Evolutionary conservation across 2,113 vertebrate genomes (phyloP).

Genomic region (Alosa alosa): DNA sequence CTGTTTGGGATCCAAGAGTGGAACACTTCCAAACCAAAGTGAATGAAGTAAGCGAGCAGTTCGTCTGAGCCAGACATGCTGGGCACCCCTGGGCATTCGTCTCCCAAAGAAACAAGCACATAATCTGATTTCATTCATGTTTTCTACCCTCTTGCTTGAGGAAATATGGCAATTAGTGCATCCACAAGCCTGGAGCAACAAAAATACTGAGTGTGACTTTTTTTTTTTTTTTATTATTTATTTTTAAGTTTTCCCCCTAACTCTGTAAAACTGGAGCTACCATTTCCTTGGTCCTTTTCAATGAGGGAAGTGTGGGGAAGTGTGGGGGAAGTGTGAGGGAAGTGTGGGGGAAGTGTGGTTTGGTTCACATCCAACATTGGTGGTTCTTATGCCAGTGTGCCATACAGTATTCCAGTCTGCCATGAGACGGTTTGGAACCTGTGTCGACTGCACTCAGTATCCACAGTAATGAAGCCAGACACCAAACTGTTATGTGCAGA

Average conservation of each 20-base stretch:
- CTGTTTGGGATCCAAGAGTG: not conserved
- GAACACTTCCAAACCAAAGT: not conserved
- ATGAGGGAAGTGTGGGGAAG: slow-evolving; percentile 12
- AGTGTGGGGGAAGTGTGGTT: slow-evolving; percentile 35
- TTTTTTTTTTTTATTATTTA: not conserved
- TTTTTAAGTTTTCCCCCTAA: not conserved
- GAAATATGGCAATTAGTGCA: not conserved
- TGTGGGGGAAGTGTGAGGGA: not conserved
- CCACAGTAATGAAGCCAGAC: not conserved
- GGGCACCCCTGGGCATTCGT: not conserved
- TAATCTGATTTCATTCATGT: not conserved
- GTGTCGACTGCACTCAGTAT: not conserved
- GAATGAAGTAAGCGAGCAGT: not conserved
- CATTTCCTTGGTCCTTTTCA: not conserved
- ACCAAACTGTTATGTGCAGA: not conserved
- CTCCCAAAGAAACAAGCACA: not conserved
- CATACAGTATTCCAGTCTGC: not conserved
- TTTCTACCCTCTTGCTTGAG: not conserved
- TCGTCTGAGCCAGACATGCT: not conserved
- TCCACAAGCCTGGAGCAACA: not conserved
- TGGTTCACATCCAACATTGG: slow-evolving; percentile 31
- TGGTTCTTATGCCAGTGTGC: not conserved
- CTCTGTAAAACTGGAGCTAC: not conserved
- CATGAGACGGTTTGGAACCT: not conserved
- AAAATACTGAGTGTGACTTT: not conserved